Evolutionary conservation across 2,888 invertebrate genomes (phyloP), one percentile per base, ranked within the genome.

Genomic region (Phyllotreta striolata): DNA sequence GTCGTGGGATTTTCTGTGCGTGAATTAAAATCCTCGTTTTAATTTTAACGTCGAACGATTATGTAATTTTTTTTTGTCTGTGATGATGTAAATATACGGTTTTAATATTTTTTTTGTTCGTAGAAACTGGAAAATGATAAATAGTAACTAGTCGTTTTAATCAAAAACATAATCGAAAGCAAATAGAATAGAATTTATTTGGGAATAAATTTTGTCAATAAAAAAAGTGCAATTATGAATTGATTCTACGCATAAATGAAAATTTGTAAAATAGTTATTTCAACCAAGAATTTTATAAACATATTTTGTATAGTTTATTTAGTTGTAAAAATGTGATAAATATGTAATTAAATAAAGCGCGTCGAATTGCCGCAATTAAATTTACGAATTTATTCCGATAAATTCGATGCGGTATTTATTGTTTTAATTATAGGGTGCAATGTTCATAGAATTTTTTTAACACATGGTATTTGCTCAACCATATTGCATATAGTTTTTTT

Each of bases 21-120:
- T 24, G 24, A 24, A 24, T 24, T 24, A 4, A 24, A 24, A 24
- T 24, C 4, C 24, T 1, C 24, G 24, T 24, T 24, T 24, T 4
- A 24, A 24, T 24, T 24, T 24, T 24, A 4, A 4, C 24, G 24
- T 24, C 24, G 24, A 24, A 24, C 24, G 24, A 4, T 24, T n/a
- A 51, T 10, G 52, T 52, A 52, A 47, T 24, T n/a, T 49, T 58
- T 39, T 49, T 39, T 67, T 74, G 67, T 73, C 74, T 73, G 73
- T 74, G 74, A 74, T 74, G 66, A 63, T 72, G 69, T 71, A 68
- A 52, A 70, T 72, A 72, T 64, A n/a, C n/a, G 24, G 24, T 62
- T 65, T 60, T 63, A 64, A 65, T 66, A 59, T 44, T 51, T 62
- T 44, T 51, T 62, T 24, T 24, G 4, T 24, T 24, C 24, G 24